Conservation (phyloP, 2,113 vertebrate species). For the Notarius lentiginosus region DNA sequence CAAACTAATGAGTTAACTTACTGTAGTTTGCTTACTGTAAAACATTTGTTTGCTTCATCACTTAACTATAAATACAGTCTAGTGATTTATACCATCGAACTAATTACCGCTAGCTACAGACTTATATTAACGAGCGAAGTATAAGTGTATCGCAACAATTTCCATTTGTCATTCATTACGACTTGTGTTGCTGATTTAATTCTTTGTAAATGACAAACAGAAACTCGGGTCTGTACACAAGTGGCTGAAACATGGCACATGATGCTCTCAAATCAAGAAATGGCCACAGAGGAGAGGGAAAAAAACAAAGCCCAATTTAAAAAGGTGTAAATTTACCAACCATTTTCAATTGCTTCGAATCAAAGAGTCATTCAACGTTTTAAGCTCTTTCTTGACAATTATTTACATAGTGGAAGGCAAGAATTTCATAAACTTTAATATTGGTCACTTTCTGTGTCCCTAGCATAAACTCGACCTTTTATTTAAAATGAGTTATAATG, state of each 20-base stretch:
- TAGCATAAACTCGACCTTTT: no score
- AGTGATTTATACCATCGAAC: background rate
- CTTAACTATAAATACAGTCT: background rate
- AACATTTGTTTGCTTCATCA: background rate
- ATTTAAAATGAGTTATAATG: no score
- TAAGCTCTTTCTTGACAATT: no score
- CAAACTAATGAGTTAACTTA: background rate
- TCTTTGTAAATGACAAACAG: background rate
- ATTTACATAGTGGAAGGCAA: no score
- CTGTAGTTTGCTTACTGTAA: background rate
- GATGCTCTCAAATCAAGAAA: background rate
- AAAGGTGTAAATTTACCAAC: no score
- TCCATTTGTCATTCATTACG: background rate
- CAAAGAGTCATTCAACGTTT: no score
- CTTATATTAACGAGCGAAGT: background rate
- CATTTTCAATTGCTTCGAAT: no score
- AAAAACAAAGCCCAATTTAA: no score
- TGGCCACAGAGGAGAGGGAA: no score
- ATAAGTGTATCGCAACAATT: background rate
- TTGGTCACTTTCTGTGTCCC: no score
- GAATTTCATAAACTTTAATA: no score
- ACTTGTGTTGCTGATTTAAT: no score
- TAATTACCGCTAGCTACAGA: background rate
- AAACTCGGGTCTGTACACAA: background rate
- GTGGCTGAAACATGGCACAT: background rate